Conservation (phyloP, 2,888 invertebrate genomes). For the Rambutsinella grinnellia region DNA sequence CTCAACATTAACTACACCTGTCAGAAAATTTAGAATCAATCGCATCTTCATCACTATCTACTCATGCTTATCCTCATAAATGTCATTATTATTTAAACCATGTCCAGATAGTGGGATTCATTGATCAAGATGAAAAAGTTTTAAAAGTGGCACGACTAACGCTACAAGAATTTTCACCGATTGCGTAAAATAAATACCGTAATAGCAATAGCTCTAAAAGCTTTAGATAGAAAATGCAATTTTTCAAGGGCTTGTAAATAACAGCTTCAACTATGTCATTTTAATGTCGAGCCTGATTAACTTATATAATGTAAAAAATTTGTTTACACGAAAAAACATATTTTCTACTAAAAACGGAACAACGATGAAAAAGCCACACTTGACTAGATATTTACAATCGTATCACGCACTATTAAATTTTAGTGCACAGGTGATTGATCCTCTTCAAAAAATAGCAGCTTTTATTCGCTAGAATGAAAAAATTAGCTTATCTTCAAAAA, state of each 20-base stretch:
- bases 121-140: no score
- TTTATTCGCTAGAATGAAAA: background rate
- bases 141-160: background rate
- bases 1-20: no score
- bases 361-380: conserved; percentile 10
- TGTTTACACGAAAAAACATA: background rate
- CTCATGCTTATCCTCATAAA: no score
- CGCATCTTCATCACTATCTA: no score
- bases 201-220: background rate
- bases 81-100: no score
- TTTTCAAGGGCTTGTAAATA: conserved; percentile 16
- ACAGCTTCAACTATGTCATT: background rate
- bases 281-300: background rate
- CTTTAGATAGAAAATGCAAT: conserved; percentile 32
- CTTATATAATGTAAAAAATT: background rate
- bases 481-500: background rate
- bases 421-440: conserved; percentile 50
- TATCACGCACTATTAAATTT: conserved; percentile 55
- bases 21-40: no score
- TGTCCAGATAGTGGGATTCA: no score
- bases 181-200: background rate
- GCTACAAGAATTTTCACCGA: background rate
- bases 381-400: conserved; percentile 29
- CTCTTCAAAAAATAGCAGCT: background rate
- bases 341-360: background rate